A percentile compares a stretch with the other conserved stretches of the same genome.
Evolutionary conservation across 2,113 vertebrate genomes (phyloP).

Genomic region (Ctenomys sociabilis): DNA sequence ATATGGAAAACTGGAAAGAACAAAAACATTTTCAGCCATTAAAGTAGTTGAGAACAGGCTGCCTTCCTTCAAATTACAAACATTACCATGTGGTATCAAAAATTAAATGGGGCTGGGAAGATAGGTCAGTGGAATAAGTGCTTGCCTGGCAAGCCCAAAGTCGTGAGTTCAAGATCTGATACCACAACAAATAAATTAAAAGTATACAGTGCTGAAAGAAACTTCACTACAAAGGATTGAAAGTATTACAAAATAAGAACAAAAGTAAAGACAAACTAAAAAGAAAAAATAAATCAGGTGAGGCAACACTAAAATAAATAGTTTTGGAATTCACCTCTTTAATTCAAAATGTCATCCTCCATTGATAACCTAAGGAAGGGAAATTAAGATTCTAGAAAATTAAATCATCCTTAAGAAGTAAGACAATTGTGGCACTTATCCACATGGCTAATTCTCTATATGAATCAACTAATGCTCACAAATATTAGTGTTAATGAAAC

Average conservation of each 20-base stretch:
- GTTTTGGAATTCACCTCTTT: neutral
- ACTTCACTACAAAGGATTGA: neutral
- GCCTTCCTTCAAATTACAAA: neutral
- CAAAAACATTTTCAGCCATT: neutral
- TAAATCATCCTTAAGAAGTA: neutral
- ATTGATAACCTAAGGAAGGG: neutral
- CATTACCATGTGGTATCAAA: neutral
- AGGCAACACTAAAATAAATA: neutral
- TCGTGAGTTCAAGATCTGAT: too few species aligned
- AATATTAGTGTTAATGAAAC: constrained; percentile 1
- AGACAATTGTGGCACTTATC: neutral
- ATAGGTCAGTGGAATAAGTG: too few species aligned
- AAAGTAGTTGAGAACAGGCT: neutral
- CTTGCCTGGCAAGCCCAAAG: too few species aligned
- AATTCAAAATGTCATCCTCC: neutral
- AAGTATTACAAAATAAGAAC: neutral
- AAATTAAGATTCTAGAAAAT: constrained; percentile 11
- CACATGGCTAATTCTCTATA: neutral
- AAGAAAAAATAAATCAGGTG: neutral
- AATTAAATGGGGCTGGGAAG: neutral
- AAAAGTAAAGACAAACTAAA: neutral
- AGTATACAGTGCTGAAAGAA: neutral
- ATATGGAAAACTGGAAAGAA: neutral
- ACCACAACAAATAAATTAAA: neutral
- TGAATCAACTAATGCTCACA: neutral